phyloP scores from a whole-genome alignment of 2,113 vertebrate species.

The Macquaria ambigua region DNA sequence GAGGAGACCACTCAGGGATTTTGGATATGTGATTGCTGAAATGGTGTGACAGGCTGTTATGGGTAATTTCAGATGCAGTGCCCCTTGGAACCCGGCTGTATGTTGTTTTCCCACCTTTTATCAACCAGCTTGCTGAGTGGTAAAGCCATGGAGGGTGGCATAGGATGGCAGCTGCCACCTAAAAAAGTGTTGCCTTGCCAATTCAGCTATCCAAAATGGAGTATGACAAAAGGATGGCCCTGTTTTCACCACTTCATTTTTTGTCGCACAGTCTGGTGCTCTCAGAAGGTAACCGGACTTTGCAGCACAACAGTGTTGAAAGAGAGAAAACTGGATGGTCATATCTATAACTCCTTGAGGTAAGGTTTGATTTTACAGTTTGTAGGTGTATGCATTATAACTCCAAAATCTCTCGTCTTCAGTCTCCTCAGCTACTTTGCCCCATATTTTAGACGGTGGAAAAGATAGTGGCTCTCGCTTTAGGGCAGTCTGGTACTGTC shows the following conservation, averaged over 20 bases:
- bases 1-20: slow-evolving; percentile 27
- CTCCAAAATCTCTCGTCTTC: background rate
- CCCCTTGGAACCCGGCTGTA: slow-evolving; percentile 20
- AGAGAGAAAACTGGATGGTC: slow-evolving; percentile 24
- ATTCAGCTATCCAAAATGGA: slow-evolving; percentile 4
- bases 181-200: background rate
- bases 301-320: slow-evolving; percentile 11
- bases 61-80: slow-evolving; percentile 42
- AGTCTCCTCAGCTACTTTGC: background rate
- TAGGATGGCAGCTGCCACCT: slow-evolving; percentile 17
- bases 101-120: slow-evolving; percentile 43
- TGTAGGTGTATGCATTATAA: background rate
- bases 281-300: slow-evolving; percentile 4
- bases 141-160: slow-evolving; percentile 21
- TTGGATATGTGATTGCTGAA: slow-evolving; percentile 24
- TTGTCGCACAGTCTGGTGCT: background rate
- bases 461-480: slow-evolving; percentile 11
- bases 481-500: slow-evolving; percentile 15
- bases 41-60: slow-evolving; percentile 38
- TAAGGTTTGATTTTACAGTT: slow-evolving; percentile 22
- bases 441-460: background rate
- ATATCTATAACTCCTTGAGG: slow-evolving; percentile 15
- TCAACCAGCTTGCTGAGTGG: slow-evolving; percentile 6
- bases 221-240: background rate
- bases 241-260: background rate